Evolutionary conservation across 2,888 invertebrate species (phyloP), one percentile per base, ranked within the genome.

Genomic region (Troglohyphantes excavatus): DNA sequence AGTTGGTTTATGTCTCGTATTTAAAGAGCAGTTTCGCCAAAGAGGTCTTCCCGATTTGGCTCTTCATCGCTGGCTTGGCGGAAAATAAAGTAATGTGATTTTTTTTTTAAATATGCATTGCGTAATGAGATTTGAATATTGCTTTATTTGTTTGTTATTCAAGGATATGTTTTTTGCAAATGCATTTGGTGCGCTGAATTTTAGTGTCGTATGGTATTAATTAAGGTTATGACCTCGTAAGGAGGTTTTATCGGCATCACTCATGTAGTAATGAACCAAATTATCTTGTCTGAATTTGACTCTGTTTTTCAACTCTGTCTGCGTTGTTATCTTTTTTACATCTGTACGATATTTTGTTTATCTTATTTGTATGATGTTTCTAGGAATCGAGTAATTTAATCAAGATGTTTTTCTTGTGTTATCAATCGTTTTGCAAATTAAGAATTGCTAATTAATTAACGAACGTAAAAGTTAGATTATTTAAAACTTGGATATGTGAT

Each of bases 1-100:
- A 33, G 21, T 46, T 75, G 73, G 84, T 83, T 73, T 65, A 73
- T 65, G 73, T 63, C 17, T 29, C n/a, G 29, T 53, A 23, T 27
- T 17, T 46, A 59, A 29, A 73, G 53, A 53, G 53, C 0, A 39
- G 23, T 68, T 72, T 72, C 21, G n/a, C 23, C 65, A 21, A 29
- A 75, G n/a, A 75, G 23, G 6, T 27, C 5, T 75, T 19, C n/a
- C 29, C 29, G 21, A 5, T 13, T 76, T 76, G 75, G 75, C 61
- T 46, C 13, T 19, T 29, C 21, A 76, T 29, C 33, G 61, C 75
- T n/a, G n/a, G 19, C 17, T 61, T 61, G 33, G 75, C 33, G n/a
- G 6, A 26, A n/a, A n/a, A n/a, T n/a, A 9, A 13, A 11, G 39
- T 39, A 39, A 39, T 39, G 39, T 39, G 39, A 39, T 39, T 39